phyloP scores from a whole-genome alignment of 2,113 vertebrate genomes.

The Xiphias gladius region DNA sequence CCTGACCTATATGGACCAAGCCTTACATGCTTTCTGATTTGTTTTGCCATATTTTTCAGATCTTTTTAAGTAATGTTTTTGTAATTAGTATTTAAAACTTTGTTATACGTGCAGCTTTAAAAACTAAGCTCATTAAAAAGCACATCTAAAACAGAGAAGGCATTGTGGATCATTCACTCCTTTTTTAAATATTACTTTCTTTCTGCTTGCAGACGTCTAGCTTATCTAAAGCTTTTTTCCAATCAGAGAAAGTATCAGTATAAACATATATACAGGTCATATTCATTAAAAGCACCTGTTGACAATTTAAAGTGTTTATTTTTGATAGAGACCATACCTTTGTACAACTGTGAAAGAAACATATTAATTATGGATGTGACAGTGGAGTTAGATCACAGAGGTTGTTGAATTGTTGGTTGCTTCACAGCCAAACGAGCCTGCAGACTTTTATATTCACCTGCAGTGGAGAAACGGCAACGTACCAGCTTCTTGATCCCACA shows the following conservation, averaged over 20 bases:
- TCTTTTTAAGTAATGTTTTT: not conserved
- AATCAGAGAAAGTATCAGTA: not conserved
- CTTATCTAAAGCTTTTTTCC: not conserved
- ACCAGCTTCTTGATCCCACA: constrained; percentile 27
- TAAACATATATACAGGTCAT: not conserved
- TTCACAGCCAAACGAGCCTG: constrained; percentile 17
- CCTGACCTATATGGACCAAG: not conserved
- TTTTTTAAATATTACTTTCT: not conserved
- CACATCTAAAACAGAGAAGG: not conserved
- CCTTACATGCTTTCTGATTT: not conserved
- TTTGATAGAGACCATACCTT: not conserved
- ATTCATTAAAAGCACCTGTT: constrained; percentile 11
- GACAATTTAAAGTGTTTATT: not conserved
- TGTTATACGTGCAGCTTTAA: not conserved
- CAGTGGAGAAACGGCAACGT: constrained; percentile 38
- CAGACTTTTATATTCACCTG: constrained; percentile 15
- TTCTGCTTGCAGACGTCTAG: not conserved
- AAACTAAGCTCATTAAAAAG: not conserved
- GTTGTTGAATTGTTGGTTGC: not conserved
- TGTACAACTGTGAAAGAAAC: constrained; percentile 3
- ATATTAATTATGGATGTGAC: not conserved
- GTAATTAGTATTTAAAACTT: not conserved
- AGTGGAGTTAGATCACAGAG: not conserved
- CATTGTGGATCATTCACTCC: not conserved
- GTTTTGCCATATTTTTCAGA: not conserved